A percentile compares a stretch with the other conserved stretches of the same genome.
Conservation (phyloP, 35 echinoderm and acorn worm species). For the Acanthaster planci region DNA sequence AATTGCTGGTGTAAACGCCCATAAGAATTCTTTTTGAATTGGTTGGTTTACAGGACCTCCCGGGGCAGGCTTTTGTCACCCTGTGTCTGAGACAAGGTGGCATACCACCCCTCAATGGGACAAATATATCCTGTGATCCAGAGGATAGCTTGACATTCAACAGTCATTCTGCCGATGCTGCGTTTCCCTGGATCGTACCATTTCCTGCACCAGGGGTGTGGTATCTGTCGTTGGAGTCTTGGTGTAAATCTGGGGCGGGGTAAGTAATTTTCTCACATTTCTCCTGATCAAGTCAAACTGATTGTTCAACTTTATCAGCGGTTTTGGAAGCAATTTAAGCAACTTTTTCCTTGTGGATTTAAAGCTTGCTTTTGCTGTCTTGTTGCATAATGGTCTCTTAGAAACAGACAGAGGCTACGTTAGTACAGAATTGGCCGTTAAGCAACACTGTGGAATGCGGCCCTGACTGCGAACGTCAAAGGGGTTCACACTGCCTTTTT, state of each 20-base stretch:
- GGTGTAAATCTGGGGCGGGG: constrained; percentile 2
- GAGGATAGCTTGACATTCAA: constrained; percentile 19
- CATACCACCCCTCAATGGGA: constrained; percentile 32
- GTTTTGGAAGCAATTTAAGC: too few relatives aligned
- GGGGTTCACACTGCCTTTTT: too few relatives aligned
- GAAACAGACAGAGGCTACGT: too few relatives aligned
- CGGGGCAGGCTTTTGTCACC: neutral
- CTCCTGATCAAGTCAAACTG: too few relatives aligned
- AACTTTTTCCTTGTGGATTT: too few relatives aligned
- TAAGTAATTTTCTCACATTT: neutral
- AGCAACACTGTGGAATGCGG: too few relatives aligned
- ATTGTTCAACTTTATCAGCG: too few relatives aligned
- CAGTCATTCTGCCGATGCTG: neutral
- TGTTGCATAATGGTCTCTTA: too few relatives aligned
- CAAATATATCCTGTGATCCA: constrained; percentile 36
- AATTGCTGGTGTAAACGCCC: neutral
- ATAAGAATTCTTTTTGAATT: neutral
- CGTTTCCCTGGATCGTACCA: constrained; percentile 33
- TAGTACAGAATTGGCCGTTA: too few relatives aligned
- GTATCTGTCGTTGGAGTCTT: constrained; percentile 39
- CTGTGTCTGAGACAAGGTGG: constrained; percentile 32
- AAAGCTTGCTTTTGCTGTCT: too few relatives aligned
- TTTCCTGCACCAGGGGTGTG: constrained; percentile 55
- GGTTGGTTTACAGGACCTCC: neutral
- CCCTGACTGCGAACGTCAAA: too few relatives aligned